Conservation (phyloP, 2,113 vertebrate species). For the Rhizomys pruinosus region DNA sequence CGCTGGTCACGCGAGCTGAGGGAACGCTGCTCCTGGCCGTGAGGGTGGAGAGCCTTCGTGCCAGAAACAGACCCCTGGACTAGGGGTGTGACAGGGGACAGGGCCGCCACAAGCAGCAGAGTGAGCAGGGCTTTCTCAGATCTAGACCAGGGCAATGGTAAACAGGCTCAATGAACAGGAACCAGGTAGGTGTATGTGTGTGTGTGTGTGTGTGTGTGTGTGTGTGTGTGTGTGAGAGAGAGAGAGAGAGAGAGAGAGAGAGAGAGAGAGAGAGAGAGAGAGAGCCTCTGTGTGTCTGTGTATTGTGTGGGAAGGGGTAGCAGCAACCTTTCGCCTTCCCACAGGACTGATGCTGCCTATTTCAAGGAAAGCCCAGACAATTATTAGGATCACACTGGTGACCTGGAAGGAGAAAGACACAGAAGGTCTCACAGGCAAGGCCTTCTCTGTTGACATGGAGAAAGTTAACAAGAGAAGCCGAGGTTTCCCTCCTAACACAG, state of each 20-base stretch:
- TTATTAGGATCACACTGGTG: fast-evolving
- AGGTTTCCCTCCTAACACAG: not conserved
- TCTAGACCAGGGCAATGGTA: too few species aligned
- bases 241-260: too few species aligned
- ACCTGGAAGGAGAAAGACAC: not conserved
- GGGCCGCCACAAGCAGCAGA: not conserved
- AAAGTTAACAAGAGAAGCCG: not conserved
- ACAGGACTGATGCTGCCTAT: too few species aligned
- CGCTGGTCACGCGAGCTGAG: not conserved
- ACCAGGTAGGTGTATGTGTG: not conserved
- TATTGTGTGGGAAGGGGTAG: too few species aligned
- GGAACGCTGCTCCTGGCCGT: not conserved
- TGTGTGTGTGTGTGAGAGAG: too few species aligned
- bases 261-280: not conserved
- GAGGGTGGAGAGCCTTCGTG: not conserved
- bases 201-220: too few species aligned
- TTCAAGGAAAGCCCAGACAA: not conserved
- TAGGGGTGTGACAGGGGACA: too few species aligned
- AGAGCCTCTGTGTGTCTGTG: too few species aligned
- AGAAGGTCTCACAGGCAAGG: not conserved
- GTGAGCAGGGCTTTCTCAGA: too few species aligned
- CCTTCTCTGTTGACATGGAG: not conserved
- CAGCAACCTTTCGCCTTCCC: too few species aligned
- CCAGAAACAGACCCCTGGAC: not conserved
- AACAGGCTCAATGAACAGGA: too few species aligned